phyloP scores from a whole-genome alignment of 1,140 invertebrate species.

The Tetraneura akinire region DNA sequence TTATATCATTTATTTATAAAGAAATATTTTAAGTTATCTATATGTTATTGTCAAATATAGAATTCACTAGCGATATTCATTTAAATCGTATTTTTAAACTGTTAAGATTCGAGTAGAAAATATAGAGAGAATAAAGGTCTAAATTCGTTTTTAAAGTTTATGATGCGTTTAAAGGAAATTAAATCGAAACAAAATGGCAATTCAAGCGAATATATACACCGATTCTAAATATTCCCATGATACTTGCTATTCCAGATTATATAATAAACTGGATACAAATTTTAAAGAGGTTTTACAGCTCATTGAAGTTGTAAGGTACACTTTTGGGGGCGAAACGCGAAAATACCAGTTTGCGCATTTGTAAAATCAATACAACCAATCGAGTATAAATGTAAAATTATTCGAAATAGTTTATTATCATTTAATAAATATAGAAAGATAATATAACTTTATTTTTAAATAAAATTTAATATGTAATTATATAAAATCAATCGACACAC shows the following conservation, averaged over 20 bases:
- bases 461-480: too few relatives aligned
- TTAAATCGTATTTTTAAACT: not conserved
- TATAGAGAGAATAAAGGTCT: not conserved
- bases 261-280: slow-evolving; percentile 21
- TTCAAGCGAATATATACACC: not conserved
- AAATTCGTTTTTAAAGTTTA: slow-evolving; percentile 20
- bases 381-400: slow-evolving; percentile 11
- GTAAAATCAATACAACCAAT: slow-evolving; percentile 10
- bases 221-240: slow-evolving; percentile 27
- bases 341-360: not conserved
- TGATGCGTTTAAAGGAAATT: slow-evolving; percentile 35
- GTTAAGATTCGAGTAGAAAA: not conserved
- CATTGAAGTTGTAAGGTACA: slow-evolving; percentile 19
- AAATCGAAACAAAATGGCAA: slow-evolving; percentile 26
- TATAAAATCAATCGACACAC: too few relatives aligned
- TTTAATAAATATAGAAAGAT: too few relatives aligned
- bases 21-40: too few relatives aligned
- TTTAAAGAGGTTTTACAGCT: slow-evolving; percentile 29
- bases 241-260: not conserved
- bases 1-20: too few relatives aligned
- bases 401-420: not conserved
- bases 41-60: too few relatives aligned
- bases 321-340: not conserved
- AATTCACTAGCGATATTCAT: too few relatives aligned
- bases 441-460: too few relatives aligned